A percentile compares a stretch with the other conserved stretches of the same genome.
These are phyloP conservation scores for Temnothorax nylanderi DNA, from an alignment of 1,140 invertebrate species.

Conservation along the genomic window DNA sequence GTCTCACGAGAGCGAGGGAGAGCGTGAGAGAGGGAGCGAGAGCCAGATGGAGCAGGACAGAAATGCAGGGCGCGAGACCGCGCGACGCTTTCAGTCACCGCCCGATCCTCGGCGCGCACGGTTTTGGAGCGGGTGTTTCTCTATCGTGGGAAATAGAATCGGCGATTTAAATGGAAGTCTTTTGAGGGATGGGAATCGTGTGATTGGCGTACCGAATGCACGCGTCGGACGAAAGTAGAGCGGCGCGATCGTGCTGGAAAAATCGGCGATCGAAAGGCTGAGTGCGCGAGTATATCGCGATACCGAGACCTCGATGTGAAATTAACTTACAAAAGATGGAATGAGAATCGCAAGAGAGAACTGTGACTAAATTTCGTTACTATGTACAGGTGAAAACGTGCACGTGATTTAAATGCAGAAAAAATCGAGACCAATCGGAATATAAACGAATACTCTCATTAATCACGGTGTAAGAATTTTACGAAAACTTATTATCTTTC, in stretches of 20 bases:
- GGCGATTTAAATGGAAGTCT: conserved; percentile 47
- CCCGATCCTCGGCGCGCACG: conserved; percentile 84
- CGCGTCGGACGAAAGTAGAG: background rate
- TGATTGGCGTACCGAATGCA: conserved; percentile 1
- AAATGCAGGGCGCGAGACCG: conserved; percentile 71
- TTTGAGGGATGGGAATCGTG: conserved; percentile 4
- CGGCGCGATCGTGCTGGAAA: background rate
- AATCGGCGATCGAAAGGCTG: background rate
- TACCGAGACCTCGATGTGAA: background rate
- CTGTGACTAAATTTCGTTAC: background rate
- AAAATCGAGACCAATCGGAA: background rate
- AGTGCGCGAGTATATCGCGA: background rate
- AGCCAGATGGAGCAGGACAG: conserved; percentile 57
- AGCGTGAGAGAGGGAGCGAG: conserved; percentile 36
- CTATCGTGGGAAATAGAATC: conserved; percentile 56
- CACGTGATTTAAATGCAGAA: too few relatives aligned
- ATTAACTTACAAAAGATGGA: conserved; percentile 1
- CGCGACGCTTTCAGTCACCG: conserved; percentile 82
- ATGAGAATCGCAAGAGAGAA: background rate
- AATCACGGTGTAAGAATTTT: background rate
- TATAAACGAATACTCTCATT: background rate
- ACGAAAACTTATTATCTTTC: background rate
- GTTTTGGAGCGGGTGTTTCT: conserved; percentile 72
- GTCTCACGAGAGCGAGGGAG: background rate
- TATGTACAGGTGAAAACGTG: background rate